phyloP scores from a whole-genome alignment of 2,113 vertebrate species.

The Nannobrachium achirus region DNA sequence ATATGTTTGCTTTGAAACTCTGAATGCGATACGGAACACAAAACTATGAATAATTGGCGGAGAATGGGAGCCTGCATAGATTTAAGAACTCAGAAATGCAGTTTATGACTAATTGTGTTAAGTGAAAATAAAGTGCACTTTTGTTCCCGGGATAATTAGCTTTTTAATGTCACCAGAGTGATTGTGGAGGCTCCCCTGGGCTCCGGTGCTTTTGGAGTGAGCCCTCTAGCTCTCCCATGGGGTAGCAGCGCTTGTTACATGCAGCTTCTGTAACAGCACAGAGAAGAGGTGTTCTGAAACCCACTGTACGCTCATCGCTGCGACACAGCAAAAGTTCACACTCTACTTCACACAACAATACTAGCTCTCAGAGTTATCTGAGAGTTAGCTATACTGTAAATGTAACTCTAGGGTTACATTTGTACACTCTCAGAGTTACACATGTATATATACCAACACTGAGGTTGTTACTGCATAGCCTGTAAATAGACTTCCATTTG shows the following conservation, averaged over 20 bases:
- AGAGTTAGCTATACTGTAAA: no score
- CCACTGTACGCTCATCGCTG: no score
- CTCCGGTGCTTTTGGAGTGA: slow-evolving; percentile 67
- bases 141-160: slow-evolving; percentile 82
- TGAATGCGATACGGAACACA: slow-evolving; percentile 76
- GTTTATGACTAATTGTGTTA: slow-evolving; percentile 85
- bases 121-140: slow-evolving; percentile 84
- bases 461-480: no score
- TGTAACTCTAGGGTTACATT: no score
- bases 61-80: slow-evolving; percentile 76
- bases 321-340: no score
- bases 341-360: no score
- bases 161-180: slow-evolving; percentile 76
- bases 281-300: slow-evolving; percentile 21
- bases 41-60: slow-evolving; percentile 82
- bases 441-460: no score
- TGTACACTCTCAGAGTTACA: no score
- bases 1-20: slow-evolving; percentile 83
- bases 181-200: slow-evolving; percentile 67
- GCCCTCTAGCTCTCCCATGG: slow-evolving; percentile 76
- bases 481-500: no score
- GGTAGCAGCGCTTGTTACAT: slow-evolving; percentile 56
- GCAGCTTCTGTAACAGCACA: slow-evolving; percentile 44
- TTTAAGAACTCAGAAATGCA: slow-evolving; percentile 76
- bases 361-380: no score